phyloP scores from a whole-genome alignment of 2,888 invertebrate species.

The Dysmachus trigonus region DNA sequence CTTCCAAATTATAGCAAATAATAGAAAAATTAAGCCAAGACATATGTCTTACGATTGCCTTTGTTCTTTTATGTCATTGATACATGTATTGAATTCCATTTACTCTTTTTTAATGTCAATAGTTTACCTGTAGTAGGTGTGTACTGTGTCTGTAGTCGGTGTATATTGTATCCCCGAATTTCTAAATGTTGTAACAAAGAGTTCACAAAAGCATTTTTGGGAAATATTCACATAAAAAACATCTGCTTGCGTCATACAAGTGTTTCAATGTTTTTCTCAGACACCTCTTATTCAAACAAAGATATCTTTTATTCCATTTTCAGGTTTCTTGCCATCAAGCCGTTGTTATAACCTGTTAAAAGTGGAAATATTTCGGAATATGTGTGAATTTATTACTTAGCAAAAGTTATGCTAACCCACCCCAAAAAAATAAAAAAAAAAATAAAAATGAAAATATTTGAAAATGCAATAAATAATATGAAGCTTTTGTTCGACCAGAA shows the following conservation, averaged over 20 bases:
- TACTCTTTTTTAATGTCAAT: background rate
- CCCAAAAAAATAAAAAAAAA: background rate
- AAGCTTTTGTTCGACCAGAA: background rate
- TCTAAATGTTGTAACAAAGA: background rate
- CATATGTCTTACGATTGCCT: too few species aligned
- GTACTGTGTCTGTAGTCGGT: background rate
- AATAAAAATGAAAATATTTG: background rate
- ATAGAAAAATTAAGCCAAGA: background rate
- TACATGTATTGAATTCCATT: background rate
- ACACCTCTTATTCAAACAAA: background rate
- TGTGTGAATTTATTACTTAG: constrained; percentile 35
- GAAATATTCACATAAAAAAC: background rate
- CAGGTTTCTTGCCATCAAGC: constrained; percentile 15
- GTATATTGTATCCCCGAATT: background rate
- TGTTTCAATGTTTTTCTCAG: background rate
- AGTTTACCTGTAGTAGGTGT: background rate
- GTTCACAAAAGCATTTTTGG: background rate
- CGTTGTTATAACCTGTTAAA: constrained; percentile 27
- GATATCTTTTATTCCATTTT: constrained; percentile 5
- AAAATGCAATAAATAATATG: background rate
- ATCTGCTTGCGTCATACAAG: background rate
- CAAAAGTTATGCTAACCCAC: background rate
- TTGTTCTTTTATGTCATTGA: too few species aligned
- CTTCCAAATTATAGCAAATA: background rate
- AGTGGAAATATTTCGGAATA: constrained; percentile 18